Base-by-base conservation (phyloP, 2,888 invertebrate genomes). In the Perizoma flavofasciatum region DNA sequence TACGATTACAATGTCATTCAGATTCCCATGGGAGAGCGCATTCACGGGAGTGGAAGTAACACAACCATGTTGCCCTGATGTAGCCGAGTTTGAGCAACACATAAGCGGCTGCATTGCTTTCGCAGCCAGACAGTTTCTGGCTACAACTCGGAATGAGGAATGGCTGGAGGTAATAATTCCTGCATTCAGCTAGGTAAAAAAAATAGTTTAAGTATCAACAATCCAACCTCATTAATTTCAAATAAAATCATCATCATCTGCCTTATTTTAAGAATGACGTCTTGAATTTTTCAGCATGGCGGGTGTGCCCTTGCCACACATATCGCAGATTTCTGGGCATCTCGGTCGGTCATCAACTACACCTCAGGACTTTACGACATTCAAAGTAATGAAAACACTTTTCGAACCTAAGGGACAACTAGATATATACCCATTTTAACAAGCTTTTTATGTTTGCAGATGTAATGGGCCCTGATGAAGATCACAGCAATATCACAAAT, bases 381-480 rank as follows among this genome's bases (percentile, higher is more conserved):
- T 55, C 81, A 82, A 64, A 87, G 94, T 93, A 82, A 63, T 48
- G 46, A 43, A 34, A 44, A 3, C 22, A 34, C 32, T 32, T 11
- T 35, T 40, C 41, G 50, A 4, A 34, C n/a, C 9, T 39, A 7
- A 3, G 1, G 6, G 41, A 7, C 5, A 45, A 32, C 4, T 8
- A 4, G n/a, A 33, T 34, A 0, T 47, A n/a, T 10, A 32, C 22
- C 7, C 1, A 0, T 32, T n/a, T 33, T 33, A 47, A n/a, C 3
- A 47, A 45, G 33, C 11, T 22, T 5, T 11, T 53, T 9, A 47
- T 53, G 1, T 63, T 82, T 77, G 45, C 70, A 93, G 93, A 91
- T 80, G 93, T 94, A 5, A 94, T 94, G 94, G 94, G 94, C 0
- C 94, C 94, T 0, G 94, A 94, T 66, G 94, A 94, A 85, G 93